Evolutionary conservation across 2,797 vertebrate species (phyloP).

Genomic region (Spinus olivaceus): DNA sequence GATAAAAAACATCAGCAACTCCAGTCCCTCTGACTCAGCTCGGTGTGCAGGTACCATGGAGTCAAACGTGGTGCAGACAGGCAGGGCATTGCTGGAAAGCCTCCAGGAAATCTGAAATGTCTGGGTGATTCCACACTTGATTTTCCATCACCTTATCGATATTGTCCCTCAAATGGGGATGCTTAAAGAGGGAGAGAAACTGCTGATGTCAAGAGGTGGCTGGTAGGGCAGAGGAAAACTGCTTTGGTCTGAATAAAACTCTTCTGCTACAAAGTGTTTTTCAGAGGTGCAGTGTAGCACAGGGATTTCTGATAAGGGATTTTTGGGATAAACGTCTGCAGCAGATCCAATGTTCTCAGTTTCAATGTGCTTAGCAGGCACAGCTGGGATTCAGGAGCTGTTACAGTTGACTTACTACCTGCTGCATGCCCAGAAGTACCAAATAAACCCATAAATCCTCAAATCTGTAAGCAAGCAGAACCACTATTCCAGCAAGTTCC

Average conservation of each 20-base stretch:
- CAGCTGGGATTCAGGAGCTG: background rate
- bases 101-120: slow-evolving; percentile 26
- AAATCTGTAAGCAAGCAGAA: background rate
- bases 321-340: background rate
- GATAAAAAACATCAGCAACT: slow-evolving; percentile 44
- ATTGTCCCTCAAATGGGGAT: background rate
- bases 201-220: background rate
- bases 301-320: background rate
- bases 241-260: background rate
- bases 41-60: slow-evolving; percentile 20
- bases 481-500: background rate
- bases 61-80: background rate
- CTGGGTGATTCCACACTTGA: slow-evolving; percentile 24
- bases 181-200: background rate
- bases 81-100: background rate
- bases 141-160: slow-evolving; percentile 22
- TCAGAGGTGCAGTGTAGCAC: background rate
- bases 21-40: slow-evolving; percentile 46
- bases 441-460: background rate
- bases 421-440: background rate
- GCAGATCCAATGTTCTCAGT: background rate
- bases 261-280: background rate
- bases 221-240: background rate
- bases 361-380: background rate
- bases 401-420: background rate